Evolutionary conservation across 1,140 invertebrate species (phyloP).

Genomic region (Arion vulgaris): DNA sequence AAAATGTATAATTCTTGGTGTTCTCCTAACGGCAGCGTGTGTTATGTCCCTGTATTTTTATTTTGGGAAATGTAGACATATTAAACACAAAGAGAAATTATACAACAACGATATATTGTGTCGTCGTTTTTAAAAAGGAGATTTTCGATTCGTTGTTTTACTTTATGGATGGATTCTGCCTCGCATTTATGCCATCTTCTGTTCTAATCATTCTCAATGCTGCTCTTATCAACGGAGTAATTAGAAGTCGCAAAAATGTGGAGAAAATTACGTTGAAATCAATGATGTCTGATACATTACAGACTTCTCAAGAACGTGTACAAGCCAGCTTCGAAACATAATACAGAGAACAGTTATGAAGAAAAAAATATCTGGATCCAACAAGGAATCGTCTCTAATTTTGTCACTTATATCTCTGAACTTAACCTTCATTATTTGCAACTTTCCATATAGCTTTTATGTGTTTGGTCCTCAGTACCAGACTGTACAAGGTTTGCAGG

Average conservation of each 20-base stretch:
- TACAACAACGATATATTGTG: background rate
- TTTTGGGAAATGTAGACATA: background rate
- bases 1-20: background rate
- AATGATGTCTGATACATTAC: background rate
- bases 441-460: slow-evolving; percentile 8
- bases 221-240: slow-evolving; percentile 5
- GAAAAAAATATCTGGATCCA: background rate
- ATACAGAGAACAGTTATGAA: background rate
- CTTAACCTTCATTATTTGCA: slow-evolving; percentile 6
- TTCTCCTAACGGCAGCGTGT: background rate
- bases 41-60: background rate
- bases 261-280: background rate
- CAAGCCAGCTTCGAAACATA: too few species aligned
- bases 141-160: background rate
- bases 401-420: slow-evolving; percentile 1
- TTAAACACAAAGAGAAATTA: background rate
- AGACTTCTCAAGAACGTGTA: background rate
- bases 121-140: background rate
- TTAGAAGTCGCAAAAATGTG: background rate
- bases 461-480: background rate
- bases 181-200: background rate
- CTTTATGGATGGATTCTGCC: background rate
- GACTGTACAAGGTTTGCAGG: background rate
- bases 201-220: slow-evolving; percentile 5
- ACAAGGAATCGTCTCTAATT: background rate